A percentile compares a stretch with the other conserved stretches of the same genome.
phyloP scores from a whole-genome alignment of 2,797 vertebrate genomes.

The Macropus fuliginosus region DNA sequence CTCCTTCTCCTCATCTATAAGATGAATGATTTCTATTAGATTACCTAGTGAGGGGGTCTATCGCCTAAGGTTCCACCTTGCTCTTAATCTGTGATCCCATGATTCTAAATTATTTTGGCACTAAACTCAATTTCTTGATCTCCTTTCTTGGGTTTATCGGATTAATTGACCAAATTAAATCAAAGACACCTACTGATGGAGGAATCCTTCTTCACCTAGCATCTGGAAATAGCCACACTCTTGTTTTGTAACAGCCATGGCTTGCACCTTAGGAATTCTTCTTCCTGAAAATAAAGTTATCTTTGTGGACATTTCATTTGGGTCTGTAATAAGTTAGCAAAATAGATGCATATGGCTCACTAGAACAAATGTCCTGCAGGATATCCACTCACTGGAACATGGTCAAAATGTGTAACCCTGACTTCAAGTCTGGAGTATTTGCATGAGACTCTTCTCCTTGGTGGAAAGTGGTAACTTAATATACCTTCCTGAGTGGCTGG shows the following conservation, averaged over 20 bases:
- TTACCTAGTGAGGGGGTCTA: neutral
- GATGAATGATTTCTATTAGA: neutral
- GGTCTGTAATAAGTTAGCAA: constrained; percentile 4
- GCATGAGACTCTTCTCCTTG: neutral
- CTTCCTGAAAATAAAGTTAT: constrained; percentile 68
- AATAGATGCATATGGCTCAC: neutral
- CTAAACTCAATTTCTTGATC: neutral
- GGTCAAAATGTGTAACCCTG: neutral
- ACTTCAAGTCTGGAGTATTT: neutral
- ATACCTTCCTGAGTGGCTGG: neutral
- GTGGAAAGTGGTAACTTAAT: neutral
- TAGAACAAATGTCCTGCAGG: neutral
- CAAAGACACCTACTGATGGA: constrained; percentile 69
- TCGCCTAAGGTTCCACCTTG: neutral
- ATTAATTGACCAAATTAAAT: neutral
- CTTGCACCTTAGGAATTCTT: constrained; percentile 70
- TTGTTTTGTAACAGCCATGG: constrained; percentile 11
- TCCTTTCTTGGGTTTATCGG: neutral
- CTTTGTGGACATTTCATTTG: neutral
- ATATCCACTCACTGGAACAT: neutral
- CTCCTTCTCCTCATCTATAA: neutral
- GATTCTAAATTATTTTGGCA: no score
- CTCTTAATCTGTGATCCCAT: neutral
- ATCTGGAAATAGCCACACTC: constrained; percentile 71
- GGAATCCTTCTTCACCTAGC: constrained; percentile 72